Conservation (phyloP, 1,140 invertebrate species). For the Drosophila kanapiae region DNA sequence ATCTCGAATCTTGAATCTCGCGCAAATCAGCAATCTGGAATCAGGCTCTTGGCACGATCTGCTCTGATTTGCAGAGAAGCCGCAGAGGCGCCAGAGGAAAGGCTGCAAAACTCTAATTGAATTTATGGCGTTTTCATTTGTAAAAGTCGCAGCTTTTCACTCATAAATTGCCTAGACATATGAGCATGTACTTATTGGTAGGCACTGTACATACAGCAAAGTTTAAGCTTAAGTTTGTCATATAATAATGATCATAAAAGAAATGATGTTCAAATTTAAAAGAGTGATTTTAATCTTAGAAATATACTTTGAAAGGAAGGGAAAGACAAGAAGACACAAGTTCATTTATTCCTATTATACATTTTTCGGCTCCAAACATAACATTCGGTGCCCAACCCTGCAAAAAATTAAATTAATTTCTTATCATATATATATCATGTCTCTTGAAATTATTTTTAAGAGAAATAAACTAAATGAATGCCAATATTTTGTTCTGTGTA, state of each 20-base stretch:
- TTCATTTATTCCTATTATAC: background rate
- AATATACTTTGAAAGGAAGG: too few species aligned
- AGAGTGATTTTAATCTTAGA: too few species aligned
- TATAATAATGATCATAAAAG: background rate
- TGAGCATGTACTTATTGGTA: conserved; percentile 51
- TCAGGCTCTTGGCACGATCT: conserved; percentile 42
- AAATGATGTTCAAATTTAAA: background rate
- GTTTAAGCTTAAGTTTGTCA: background rate
- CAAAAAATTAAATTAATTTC: background rate
- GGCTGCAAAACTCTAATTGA: conserved; percentile 67
- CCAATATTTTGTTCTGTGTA: background rate
- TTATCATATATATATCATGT: background rate
- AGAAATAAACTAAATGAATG: background rate
- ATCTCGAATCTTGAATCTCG: conserved; percentile 17
- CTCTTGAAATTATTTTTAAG: background rate
- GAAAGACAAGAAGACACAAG: too few species aligned
- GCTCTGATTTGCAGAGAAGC: conserved; percentile 70
- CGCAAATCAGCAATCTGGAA: conserved; percentile 9
- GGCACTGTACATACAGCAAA: conserved; percentile 1
- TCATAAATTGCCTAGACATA: conserved; percentile 73
- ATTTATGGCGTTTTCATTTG: conserved; percentile 77
- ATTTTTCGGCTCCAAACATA: background rate
- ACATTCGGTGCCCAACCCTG: background rate
- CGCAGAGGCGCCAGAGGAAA: conserved; percentile 28
- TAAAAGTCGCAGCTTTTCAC: conserved; percentile 73